Conservation (phyloP, 2,797 vertebrate species). For the Rhinatrema bivittatum region DNA sequence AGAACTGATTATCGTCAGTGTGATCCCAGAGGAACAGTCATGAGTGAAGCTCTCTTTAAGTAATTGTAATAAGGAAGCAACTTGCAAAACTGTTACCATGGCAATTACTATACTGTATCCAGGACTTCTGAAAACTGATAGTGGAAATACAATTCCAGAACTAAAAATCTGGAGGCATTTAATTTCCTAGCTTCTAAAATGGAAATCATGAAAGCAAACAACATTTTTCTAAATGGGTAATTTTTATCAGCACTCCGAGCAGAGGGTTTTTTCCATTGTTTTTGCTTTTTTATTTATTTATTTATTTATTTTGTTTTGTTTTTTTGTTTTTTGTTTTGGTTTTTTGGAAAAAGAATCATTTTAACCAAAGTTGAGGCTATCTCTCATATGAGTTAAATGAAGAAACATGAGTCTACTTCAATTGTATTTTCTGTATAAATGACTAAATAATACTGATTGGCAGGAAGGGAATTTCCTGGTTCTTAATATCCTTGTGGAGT, state of each 20-base stretch:
- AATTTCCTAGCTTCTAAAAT: conserved; percentile 45
- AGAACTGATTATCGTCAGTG: conserved; percentile 55
- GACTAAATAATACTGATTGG: too few species aligned
- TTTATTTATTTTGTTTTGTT: conserved; percentile 12
- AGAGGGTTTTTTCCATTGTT: too few species aligned
- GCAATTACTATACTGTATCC: conserved; percentile 49
- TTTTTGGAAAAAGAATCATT: conserved; percentile 33
- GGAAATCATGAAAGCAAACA: conserved; percentile 48
- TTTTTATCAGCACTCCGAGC: too few species aligned
- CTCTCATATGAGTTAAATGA: too few species aligned
- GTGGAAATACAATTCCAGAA: conserved; percentile 53
- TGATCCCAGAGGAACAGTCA: conserved; percentile 51
- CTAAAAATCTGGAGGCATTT: conserved; percentile 55
- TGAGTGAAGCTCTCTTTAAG: conserved; percentile 45
- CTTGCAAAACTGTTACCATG: conserved; percentile 51
- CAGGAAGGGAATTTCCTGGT: too few species aligned
- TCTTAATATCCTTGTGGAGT: too few species aligned
- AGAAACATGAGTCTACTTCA: too few species aligned
- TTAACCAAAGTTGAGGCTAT: conserved; percentile 16
- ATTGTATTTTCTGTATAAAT: too few species aligned
- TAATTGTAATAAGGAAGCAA: conserved; percentile 50
- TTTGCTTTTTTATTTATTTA: too few species aligned
- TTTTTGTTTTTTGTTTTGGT: conserved; percentile 16
- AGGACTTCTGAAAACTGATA: conserved; percentile 32
- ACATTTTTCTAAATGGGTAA: conserved; percentile 31